These are phyloP conservation scores for Parelbella ahira DNA, from an alignment of 2,888 invertebrate genomes.

Conservation along the genomic window DNA sequence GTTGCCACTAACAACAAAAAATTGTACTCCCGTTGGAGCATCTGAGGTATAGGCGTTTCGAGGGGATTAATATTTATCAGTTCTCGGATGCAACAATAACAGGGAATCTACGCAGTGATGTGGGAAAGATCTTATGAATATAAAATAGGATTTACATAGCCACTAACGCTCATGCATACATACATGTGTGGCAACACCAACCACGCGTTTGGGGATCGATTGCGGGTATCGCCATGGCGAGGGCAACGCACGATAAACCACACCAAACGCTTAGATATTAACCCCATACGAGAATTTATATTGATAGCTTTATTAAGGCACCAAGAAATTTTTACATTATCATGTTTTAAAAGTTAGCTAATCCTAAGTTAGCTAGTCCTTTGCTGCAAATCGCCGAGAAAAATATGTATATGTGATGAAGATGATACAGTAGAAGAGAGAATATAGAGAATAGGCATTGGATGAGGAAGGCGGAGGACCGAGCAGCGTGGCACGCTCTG, in stretches of 20 bases:
- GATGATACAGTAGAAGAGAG: no score
- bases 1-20: conserved; percentile 43
- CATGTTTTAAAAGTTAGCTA: no score
- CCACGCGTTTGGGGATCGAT: conserved; percentile 32
- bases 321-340: no score
- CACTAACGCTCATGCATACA: conserved; percentile 52
- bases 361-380: no score
- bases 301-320: no score
- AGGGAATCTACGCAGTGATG: conserved; percentile 54
- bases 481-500: no score
- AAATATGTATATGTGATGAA: no score
- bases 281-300: no score
- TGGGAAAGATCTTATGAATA: conserved; percentile 62
- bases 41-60: conserved; percentile 41
- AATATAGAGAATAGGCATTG: no score
- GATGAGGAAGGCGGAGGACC: no score
- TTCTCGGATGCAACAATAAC: conserved; percentile 53
- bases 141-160: conserved; percentile 54
- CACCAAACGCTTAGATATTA: conserved; percentile 33
- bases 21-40: conserved; percentile 42
- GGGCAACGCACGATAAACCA: conserved; percentile 21
- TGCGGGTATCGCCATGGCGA: conserved; percentile 18
- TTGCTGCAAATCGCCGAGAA: no score
- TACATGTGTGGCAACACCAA: conserved; percentile 34
- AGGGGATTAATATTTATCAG: conserved; percentile 65